A percentile compares a stretch with the other conserved stretches of the same genome.
phyloP scores from a whole-genome alignment of 2,113 vertebrate species.

The Tragulus kanchil region DNA sequence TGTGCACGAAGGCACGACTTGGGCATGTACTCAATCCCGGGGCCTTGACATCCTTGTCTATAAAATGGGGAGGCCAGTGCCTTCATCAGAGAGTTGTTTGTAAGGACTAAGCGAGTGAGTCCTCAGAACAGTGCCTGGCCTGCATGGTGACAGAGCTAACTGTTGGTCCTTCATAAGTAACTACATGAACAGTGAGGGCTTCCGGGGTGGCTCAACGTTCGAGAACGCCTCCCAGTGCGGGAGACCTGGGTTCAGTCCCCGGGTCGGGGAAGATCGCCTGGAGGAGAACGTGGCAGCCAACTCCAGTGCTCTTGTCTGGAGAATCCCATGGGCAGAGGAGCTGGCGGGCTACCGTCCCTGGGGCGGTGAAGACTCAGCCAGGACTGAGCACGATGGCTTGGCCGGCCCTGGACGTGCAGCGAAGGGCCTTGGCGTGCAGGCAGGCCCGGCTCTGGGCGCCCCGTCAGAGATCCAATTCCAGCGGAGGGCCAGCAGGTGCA shows the following conservation, averaged over 20 bases:
- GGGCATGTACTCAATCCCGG: neutral
- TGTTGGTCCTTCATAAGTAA: neutral
- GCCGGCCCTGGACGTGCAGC: too few species aligned
- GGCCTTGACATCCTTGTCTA: neutral
- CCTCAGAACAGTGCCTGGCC: neutral
- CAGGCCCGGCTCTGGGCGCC: too few species aligned
- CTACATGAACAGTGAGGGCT: rapidly evolving
- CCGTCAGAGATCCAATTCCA: too few species aligned
- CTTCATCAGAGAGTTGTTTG: neutral
- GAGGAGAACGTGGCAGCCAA: neutral
- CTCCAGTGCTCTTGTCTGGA: rapidly evolving
- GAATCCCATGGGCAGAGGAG: neutral
- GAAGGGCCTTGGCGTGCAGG: too few species aligned
- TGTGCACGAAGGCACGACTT: rapidly evolving
- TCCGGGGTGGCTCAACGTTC: rapidly evolving
- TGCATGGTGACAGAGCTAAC: neutral
- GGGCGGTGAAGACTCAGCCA: neutral
- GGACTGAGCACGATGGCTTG: neutral
- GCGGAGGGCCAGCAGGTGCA: neutral
- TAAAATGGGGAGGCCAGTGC: neutral
- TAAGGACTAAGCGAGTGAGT: neutral
- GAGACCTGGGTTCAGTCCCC: neutral
- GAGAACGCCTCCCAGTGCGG: neutral
- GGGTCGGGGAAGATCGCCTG: neutral
- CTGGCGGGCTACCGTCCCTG: neutral